A percentile compares a stretch with the other conserved stretches of the same genome.
phyloP scores from a whole-genome alignment of 1,140 invertebrate genomes.

The Drosophila melanica region DNA sequence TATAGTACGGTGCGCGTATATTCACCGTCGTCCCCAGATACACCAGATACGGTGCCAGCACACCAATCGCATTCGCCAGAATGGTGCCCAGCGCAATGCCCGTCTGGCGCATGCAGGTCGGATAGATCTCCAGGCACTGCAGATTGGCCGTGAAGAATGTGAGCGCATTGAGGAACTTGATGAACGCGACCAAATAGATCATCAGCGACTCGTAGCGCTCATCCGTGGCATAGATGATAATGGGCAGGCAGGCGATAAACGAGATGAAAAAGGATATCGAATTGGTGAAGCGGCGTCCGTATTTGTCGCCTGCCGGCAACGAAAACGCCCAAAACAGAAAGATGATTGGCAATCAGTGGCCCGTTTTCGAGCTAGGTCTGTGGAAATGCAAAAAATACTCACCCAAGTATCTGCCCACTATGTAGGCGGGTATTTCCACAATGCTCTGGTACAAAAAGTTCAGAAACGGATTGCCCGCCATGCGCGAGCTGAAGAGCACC shows the following conservation, averaged over 20 bases:
- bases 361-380: neutral
- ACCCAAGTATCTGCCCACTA: constrained; percentile 84
- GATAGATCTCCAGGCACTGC: constrained; percentile 88
- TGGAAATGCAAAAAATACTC: constrained; percentile 28
- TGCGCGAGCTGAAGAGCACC: constrained; percentile 86
- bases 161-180: constrained; percentile 87
- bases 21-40: constrained; percentile 85
- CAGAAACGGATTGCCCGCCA: constrained; percentile 88
- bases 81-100: constrained; percentile 87
- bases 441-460: constrained; percentile 88
- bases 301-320: constrained; percentile 80
- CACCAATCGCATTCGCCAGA: constrained; percentile 85
- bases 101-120: constrained; percentile 88
- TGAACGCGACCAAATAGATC: constrained; percentile 85
- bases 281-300: constrained; percentile 86
- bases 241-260: constrained; percentile 84
- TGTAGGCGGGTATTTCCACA: constrained; percentile 86
- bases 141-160: constrained; percentile 87
- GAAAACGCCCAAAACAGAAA: constrained; percentile 5
- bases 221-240: constrained; percentile 79
- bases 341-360: constrained; percentile 49
- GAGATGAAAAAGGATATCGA: constrained; percentile 83
- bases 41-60: constrained; percentile 89
- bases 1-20: constrained; percentile 85
- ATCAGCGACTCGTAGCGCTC: constrained; percentile 79